Percentiles rank a stretch among this genome's conserved stretches.
Evolutionary conservation across 1,140 invertebrate species (phyloP).

Genomic region (Anadara kagoshimensis): DNA sequence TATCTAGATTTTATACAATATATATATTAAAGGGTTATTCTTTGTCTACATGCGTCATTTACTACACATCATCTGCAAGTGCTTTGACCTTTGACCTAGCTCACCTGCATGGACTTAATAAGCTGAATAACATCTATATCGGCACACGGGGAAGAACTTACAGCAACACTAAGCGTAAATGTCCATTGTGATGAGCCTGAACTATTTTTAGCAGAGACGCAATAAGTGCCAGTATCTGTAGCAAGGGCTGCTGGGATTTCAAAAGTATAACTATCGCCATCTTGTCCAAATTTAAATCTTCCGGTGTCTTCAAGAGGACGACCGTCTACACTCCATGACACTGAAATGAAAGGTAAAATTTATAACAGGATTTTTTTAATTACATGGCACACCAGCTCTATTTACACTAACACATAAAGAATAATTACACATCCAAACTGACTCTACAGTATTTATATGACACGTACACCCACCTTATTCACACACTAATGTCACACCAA

Average conservation of each 20-base stretch:
- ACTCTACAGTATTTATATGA: too few species aligned
- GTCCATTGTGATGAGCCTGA: slow-evolving; percentile 56
- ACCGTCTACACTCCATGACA: slow-evolving; percentile 92
- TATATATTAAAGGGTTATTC: too few species aligned
- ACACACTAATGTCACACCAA: too few species aligned
- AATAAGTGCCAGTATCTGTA: slow-evolving; percentile 92
- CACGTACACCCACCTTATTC: too few species aligned
- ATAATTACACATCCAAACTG: not conserved
- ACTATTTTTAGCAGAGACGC: slow-evolving; percentile 82
- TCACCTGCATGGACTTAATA: slow-evolving; percentile 60
- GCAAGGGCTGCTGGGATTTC: slow-evolving; percentile 83
- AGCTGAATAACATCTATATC: slow-evolving; percentile 63
- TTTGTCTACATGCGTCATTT: too few species aligned
- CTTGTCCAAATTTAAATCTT: slow-evolving; percentile 85
- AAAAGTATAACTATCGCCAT: slow-evolving; percentile 83
- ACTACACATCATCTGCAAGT: too few species aligned
- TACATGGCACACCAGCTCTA: not conserved
- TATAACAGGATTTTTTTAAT: not conserved
- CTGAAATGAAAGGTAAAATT: slow-evolving; percentile 52
- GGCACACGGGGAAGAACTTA: slow-evolving; percentile 55
- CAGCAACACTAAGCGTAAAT: slow-evolving; percentile 60
- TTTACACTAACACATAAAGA: not conserved
- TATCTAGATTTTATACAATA: too few species aligned
- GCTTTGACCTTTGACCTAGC: slow-evolving; percentile 28
- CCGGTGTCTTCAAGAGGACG: slow-evolving; percentile 84